A percentile compares a stretch with the other conserved stretches of the same genome.
These are phyloP conservation scores for Poecilia picta DNA, from an alignment of 2,797 vertebrate genomes.

Conservation along the genomic window DNA sequence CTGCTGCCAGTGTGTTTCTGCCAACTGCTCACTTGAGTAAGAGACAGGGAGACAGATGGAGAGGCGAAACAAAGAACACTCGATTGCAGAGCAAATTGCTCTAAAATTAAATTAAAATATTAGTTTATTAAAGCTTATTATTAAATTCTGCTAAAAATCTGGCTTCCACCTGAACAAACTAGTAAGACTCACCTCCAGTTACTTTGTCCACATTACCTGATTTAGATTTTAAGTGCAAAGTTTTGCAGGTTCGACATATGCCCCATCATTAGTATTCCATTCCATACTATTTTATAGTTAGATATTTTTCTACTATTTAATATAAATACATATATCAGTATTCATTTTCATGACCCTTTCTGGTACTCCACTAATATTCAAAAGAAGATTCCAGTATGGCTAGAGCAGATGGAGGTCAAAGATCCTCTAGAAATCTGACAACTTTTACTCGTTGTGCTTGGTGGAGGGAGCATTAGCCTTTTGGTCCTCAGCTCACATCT, in stretches of 20 bases:
- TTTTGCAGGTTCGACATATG: neutral
- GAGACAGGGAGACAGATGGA: slow-evolving; percentile 27
- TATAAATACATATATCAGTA: no score
- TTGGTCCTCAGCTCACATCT: neutral
- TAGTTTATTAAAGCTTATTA: slow-evolving; percentile 5
- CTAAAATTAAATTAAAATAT: slow-evolving; percentile 7
- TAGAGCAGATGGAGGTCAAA: neutral
- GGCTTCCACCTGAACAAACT: neutral
- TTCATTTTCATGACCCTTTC: no score
- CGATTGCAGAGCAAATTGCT: slow-evolving; percentile 19
- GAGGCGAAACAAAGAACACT: slow-evolving; percentile 27
- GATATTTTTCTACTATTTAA: neutral
- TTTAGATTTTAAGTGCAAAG: neutral
- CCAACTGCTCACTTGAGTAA: slow-evolving; percentile 49
- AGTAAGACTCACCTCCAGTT: neutral
- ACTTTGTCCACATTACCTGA: neutral
- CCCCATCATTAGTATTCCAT: neutral
- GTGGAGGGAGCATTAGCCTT: neutral
- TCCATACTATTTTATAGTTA: neutral
- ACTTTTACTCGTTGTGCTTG: neutral
- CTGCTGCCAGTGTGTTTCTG: slow-evolving; percentile 41
- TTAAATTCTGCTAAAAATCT: neutral
- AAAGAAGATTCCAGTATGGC: neutral
- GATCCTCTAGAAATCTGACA: neutral
- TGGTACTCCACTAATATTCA: neutral